Evolutionary conservation across 2,888 invertebrate species (phyloP), one percentile per base, ranked within the genome.

Genomic region (Itoplectis maculator): DNA sequence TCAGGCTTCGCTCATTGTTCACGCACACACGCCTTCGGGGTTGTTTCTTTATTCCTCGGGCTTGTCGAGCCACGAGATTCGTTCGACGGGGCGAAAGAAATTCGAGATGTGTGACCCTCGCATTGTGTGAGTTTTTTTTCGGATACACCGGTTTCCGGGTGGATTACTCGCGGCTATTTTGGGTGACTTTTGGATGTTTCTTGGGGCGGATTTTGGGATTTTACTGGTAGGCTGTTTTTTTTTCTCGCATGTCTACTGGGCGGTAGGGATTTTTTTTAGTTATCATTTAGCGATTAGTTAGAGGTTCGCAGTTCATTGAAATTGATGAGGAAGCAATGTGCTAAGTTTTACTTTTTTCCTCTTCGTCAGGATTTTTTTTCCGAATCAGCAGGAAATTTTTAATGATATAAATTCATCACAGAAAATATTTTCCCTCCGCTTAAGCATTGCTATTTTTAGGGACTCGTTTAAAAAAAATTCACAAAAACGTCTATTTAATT

Each of bases 11-110:
- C 42, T 68, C 54, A 81, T 78, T 78, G 73, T 81, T 74, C 77
- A 74, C 73, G 73, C 74, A 74, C 69, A 73, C 78, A 74, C 74
- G 81, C 81, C 81, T 74, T 73, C 20, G 23, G 69, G 42, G 68
- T 54, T 20, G 47, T 73, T 35, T 45, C 29, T 23, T 42, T 42
- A 29, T 47, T 47, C 49, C 29, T 23, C 47, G 9, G 40, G 13
- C 49, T 15, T n/a, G 9, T 20, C 66, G 29, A 37, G 15, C 37
- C n/a, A 3, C 37, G 3, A 11, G 42, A 51, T 54, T 47, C 45
- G 65, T n/a, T 37, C 40, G 37, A 45, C 18, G 23, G 29, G 23
- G 7, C 42, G 13, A 8, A 45, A 45, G 56, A 70, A 70, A 56
- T 56, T 15, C 56, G 45, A 45, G 40, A 40, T 59, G 20, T 42